Evolutionary conservation across 2,888 invertebrate genomes (phyloP), one percentile per base, ranked within the genome.

Genomic region (Corythucha ciliata): DNA sequence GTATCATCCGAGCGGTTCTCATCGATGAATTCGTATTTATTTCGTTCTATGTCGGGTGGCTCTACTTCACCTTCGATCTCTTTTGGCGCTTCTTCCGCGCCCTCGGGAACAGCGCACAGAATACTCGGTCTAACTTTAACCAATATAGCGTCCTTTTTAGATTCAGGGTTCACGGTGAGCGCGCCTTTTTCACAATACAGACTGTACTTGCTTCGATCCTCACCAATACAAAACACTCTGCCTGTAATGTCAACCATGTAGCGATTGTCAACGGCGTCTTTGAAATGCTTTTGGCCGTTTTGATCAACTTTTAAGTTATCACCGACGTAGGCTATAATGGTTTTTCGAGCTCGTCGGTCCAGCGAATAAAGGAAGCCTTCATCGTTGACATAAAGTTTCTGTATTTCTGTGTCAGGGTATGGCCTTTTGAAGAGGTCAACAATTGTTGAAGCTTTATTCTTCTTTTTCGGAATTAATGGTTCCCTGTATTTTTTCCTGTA

Each of bases 171-270:
- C n/a, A 33, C 5, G 26, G 40, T 41, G 26, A 41, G 25, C 12
- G 24, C n/a, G 3, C 41, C 49, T 32, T 49, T 41, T 32, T 41
- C 49, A 24, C 42, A 24, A 49, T 33, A 49, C 49, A 49, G 42
- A 32, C 49, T 49, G 21, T 40, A 22, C 2, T 41, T 22, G 12
- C 42, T 41, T 1, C 41, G 41, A 1, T 49, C 25, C 1, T 49
- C 49, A 16, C 42, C 34, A 33, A 41, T 33, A 40, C 24, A 41
- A 29, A 41, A 49, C 3, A 49, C 29, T 21, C 49, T 40, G 4
- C 41, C 41, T 14, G 49, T 41, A 1, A 49, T 41, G 32, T 49
- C 49, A 14, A 49, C 25, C 2, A 40, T 33, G 25, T 49, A 49
- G 21, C 33, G 22, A 4, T 29, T 40, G 4, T 33, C 49, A 7